Evolutionary conservation across 1,140 invertebrate species (phyloP).

Genomic region (Cotesia chilonis): DNA sequence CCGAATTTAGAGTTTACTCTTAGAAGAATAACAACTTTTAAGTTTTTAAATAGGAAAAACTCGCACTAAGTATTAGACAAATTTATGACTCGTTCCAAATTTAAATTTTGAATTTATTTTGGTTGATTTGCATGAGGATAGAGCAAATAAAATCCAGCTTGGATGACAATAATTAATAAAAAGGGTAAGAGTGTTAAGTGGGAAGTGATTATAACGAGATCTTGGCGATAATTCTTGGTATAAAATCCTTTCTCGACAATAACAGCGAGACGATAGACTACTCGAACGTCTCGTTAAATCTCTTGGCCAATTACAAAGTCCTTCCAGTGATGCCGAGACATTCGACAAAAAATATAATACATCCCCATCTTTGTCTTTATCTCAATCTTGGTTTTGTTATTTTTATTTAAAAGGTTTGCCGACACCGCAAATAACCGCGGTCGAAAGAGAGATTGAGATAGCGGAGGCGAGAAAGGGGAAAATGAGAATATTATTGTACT

Average conservation of each 20-base stretch:
- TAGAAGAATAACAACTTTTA: background rate
- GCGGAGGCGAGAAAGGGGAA: background rate
- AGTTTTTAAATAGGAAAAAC: background rate
- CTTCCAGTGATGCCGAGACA: constrained; percentile 20
- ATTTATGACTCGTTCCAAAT: too few species aligned
- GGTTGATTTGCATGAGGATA: too few species aligned
- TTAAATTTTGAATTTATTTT: too few species aligned
- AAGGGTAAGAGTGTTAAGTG: constrained; percentile 15
- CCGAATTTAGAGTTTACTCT: background rate
- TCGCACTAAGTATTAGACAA: background rate
- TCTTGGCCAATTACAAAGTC: constrained; percentile 38
- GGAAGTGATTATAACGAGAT: constrained; percentile 21
- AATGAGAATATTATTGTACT: constrained; percentile 27
- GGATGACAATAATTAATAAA: background rate
- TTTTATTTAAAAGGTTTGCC: constrained; percentile 12
- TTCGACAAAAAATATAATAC: constrained; percentile 33
- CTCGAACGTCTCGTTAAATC: constrained; percentile 22
- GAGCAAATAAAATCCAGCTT: background rate
- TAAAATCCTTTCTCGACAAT: constrained; percentile 9
- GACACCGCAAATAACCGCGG: constrained; percentile 17
- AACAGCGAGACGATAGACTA: background rate
- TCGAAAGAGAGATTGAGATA: constrained; percentile 34
- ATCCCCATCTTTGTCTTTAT: background rate
- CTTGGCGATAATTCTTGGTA: constrained; percentile 1
- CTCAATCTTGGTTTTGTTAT: constrained; percentile 21